Conservation (phyloP, 2,797 vertebrate species). For the Mormyrus proboscirostris region DNA sequence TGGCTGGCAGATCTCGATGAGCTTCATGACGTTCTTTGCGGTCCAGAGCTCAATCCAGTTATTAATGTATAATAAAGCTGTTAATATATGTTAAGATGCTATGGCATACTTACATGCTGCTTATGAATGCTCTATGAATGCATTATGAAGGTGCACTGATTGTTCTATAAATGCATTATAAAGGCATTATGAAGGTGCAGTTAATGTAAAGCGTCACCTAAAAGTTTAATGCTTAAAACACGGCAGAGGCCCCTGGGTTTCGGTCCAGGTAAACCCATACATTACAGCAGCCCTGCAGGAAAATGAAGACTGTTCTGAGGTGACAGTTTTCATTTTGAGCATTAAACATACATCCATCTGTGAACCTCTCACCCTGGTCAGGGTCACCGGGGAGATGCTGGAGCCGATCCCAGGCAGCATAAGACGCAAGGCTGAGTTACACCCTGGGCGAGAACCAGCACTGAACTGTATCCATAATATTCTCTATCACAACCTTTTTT, state of each 20-base stretch:
- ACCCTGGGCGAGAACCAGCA: not conserved
- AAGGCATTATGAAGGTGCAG: not conserved
- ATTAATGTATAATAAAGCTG: not conserved
- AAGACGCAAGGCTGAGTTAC: not conserved
- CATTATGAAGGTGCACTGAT: too few relatives aligned
- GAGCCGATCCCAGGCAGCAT: not conserved
- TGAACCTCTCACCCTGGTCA: not conserved
- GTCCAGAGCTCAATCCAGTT: conserved; percentile 55
- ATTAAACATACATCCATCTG: not conserved
- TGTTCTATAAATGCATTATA: not conserved
- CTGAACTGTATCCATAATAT: not conserved
- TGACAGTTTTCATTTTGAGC: not conserved
- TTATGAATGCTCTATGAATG: not conserved
- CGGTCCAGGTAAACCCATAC: not conserved
- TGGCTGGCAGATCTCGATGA: conserved; percentile 53
- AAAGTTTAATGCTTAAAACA: not conserved
- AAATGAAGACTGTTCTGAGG: not conserved
- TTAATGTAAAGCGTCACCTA: not conserved
- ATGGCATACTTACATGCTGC: not conserved
- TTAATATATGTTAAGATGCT: not conserved
- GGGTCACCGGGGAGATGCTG: not conserved
- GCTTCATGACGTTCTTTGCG: conserved; percentile 42
- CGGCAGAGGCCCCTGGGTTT: not conserved
- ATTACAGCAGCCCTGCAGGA: not conserved
- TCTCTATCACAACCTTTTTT: not conserved